These are phyloP conservation scores for Lepeophtheirus nordmannii DNA, from an alignment of 2,888 invertebrate genomes.

Conservation along the genomic window DNA sequence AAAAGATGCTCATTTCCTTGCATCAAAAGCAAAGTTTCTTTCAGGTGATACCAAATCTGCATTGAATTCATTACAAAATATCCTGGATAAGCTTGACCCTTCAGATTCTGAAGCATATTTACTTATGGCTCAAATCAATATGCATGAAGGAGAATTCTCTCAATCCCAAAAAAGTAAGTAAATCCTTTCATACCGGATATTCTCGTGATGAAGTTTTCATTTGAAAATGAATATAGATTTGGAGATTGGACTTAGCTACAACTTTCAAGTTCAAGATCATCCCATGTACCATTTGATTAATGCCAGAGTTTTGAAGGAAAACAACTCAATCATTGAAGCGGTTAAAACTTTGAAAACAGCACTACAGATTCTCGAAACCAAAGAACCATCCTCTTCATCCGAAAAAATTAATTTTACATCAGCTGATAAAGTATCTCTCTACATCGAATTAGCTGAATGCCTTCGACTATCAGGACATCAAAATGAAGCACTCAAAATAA, in stretches of 20 bases:
- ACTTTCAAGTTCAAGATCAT: constrained; percentile 74
- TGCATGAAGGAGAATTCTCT: constrained; percentile 45
- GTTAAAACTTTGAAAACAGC: constrained; percentile 59
- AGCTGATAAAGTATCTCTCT: constrained; percentile 68
- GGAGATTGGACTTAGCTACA: constrained; percentile 75
- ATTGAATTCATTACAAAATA: constrained; percentile 50
- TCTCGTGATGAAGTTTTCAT: too few relatives aligned
- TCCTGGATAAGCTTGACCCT: constrained; percentile 54
- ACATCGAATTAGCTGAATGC: constrained; percentile 65
- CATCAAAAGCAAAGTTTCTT: constrained; percentile 50
- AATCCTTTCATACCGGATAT: too few relatives aligned
- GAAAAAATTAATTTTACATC: constrained; percentile 37
- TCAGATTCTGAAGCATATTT: constrained; percentile 67
- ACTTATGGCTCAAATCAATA: constrained; percentile 66
- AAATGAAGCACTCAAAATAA: constrained; percentile 61
- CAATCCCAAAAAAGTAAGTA: constrained; percentile 55
- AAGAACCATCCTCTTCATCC: constrained; percentile 16
- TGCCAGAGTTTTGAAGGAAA: constrained; percentile 63
- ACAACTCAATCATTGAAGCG: constrained; percentile 52
- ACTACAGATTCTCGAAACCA: constrained; percentile 44
- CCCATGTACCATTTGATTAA: constrained; percentile 74
- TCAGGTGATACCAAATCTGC: constrained; percentile 59
- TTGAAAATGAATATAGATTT: constrained; percentile 34
- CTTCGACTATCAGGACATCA: constrained; percentile 51
- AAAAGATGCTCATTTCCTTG: constrained; percentile 37